Evolutionary conservation across 1,140 invertebrate genomes (phyloP).

Genomic region (Tetramorium parvispinum): DNA sequence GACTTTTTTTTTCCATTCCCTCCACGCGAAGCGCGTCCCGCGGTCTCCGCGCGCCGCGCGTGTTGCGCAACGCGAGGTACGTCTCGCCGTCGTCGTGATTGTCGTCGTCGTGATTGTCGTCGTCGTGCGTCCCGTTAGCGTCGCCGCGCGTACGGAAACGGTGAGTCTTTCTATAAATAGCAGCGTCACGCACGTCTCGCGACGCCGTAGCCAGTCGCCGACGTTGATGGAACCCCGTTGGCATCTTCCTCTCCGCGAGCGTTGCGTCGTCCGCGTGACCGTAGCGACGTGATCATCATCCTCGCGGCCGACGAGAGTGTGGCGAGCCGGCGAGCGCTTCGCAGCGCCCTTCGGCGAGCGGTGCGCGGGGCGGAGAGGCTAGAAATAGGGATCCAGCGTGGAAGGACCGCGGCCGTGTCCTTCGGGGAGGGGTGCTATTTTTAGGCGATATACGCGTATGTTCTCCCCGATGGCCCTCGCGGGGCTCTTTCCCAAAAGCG

Average conservation of each 20-base stretch:
- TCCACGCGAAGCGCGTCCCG: conserved; percentile 13
- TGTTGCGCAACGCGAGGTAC: conserved; percentile 36
- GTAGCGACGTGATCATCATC: neutral
- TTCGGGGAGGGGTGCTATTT: conserved; percentile 67
- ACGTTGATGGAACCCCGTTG: neutral
- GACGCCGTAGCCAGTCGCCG: neutral
- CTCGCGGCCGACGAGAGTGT: neutral
- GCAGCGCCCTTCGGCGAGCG: neutral
- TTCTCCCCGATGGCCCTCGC: neutral
- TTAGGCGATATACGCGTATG: conserved; percentile 40
- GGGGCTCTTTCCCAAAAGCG: neutral
- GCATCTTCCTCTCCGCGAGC: neutral
- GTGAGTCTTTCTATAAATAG: conserved; percentile 73
- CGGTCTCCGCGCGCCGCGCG: conserved; percentile 14
- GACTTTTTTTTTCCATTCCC: neutral
- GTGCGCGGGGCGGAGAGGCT: neutral
- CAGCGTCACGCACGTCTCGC: neutral
- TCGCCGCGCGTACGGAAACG: conserved; percentile 43
- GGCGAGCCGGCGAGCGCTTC: too few species aligned
- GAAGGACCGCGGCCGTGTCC: conserved; percentile 42
- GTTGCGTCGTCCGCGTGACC: neutral
- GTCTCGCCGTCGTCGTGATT: neutral
- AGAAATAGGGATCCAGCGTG: conserved; percentile 42
- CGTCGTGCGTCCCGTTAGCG: conserved; percentile 21
- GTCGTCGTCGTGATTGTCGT: neutral